These are phyloP conservation scores for Nudaria mundana DNA, from an alignment of 2,888 invertebrate genomes.

Conservation along the genomic window DNA sequence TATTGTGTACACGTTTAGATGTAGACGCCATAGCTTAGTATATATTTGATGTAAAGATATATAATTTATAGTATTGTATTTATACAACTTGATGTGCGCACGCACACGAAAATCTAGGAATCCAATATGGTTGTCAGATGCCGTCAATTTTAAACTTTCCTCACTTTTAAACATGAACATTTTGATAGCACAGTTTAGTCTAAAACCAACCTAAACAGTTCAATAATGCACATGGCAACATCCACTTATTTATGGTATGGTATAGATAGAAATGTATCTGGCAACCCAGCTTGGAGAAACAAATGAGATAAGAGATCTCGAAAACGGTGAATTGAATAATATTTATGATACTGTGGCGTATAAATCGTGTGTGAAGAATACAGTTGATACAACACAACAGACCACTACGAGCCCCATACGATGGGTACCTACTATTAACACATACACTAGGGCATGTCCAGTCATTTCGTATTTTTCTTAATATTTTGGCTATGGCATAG, in stretches of 20 bases:
- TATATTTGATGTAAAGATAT: conserved; percentile 25
- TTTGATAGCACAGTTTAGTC: too few species aligned
- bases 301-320: conserved; percentile 12
- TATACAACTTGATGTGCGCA: conserved; percentile 11
- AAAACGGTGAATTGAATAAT: conserved; percentile 26
- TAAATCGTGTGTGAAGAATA: background rate
- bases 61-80: too few species aligned
- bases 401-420: too few species aligned
- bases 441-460: too few species aligned
- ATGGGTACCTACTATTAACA: too few species aligned
- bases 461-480: too few species aligned
- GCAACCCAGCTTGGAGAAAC: conserved; percentile 13
- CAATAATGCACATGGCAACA: conserved; percentile 6
- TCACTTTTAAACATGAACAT: too few species aligned
- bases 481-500: too few species aligned
- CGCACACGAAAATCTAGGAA: conserved; percentile 5
- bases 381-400: too few species aligned
- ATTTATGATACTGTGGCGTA: conserved; percentile 14
- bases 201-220: too few species aligned
- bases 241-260: too few species aligned
- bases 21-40: conserved; percentile 30
- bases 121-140: conserved; percentile 22
- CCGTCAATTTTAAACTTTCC: too few species aligned
- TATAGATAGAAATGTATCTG: conserved; percentile 11
- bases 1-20: conserved; percentile 37